phyloP scores from a whole-genome alignment of 1,140 invertebrate genomes.

The Neoseiulus cucumeris region DNA sequence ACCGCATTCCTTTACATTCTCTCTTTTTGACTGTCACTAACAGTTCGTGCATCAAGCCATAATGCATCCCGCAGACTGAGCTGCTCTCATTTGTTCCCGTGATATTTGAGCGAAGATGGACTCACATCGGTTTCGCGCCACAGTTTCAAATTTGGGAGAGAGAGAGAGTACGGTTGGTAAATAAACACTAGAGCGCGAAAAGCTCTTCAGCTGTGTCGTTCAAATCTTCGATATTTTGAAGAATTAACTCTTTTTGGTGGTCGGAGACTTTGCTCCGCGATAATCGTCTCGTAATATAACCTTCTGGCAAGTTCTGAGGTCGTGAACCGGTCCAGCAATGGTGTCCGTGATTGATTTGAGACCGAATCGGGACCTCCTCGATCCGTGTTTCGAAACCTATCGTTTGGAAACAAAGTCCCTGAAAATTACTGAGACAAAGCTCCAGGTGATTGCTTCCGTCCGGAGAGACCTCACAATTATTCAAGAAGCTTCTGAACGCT shows the following conservation, averaged over 20 bases:
- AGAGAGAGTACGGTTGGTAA: no score
- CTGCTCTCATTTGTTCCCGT: no score
- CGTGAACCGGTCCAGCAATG: neutral
- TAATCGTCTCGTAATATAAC: neutral
- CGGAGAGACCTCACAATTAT: neutral
- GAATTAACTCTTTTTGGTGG: neutral
- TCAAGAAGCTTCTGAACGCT: neutral
- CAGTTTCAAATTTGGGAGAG: no score
- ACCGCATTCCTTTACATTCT: no score
- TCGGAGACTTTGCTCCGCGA: neutral
- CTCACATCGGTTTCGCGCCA: no score
- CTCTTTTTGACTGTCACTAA: no score
- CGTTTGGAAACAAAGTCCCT: neutral
- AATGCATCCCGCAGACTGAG: no score
- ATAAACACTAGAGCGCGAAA: no score
- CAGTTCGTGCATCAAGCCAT: no score
- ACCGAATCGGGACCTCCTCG: neutral
- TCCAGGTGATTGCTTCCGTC: neutral
- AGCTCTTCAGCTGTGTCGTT: no score
- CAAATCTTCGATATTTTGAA: no score
- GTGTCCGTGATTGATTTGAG: neutral
- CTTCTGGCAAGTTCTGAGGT: neutral
- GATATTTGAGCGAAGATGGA: no score
- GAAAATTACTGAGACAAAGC: neutral
- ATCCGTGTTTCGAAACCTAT: neutral